Base-by-base conservation (phyloP, 1,140 invertebrate species). In the Triops cancriformis region DNA sequence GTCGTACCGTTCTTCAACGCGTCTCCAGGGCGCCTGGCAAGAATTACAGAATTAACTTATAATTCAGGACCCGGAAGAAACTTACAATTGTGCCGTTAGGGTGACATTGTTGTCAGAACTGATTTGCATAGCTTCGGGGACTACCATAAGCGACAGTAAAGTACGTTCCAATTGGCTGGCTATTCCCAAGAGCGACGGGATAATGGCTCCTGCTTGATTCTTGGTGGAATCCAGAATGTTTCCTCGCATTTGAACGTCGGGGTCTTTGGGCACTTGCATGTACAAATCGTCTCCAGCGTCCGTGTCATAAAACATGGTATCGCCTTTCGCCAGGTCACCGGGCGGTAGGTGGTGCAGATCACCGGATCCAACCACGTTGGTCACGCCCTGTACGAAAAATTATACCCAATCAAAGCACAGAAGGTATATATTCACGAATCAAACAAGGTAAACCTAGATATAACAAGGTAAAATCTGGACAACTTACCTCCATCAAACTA, bases 281-380 rank as follows among this genome's bases (percentile, higher is more conserved):
- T 42, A 74, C n/a, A 74, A 23, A 42, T 78, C 77, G 27, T 78
- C 77, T 18, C 77, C 77, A 74, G 75, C 41, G 27, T 78, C 77
- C 26, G 77, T 78, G 26, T 78, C 77, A 37, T 78, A 78, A 23
- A 74, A 43, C 42, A 74, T 31, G 10, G n/a, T 73, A 23, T 28
- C 73, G 37, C 31, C 73, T 7, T 26, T n/a, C 7, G 26, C 73
- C 37, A 74, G 18, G 27, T 78, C 77, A 28, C 28, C 72, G 12
- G 73, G 73, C 0, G 77, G 77, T 74, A 78, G 10, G 26, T 27
- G 42, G 76, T 76, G 26, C 10, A 26, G 31, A 27, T 78, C 41
- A 9, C 75, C 75, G 1, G 23, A n/a, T 26, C 27, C n/a, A 26
- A 78, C 18, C 11, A 78, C 45, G 26, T 43, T 73, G 3, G 72